Evolutionary conservation across 1,140 invertebrate species (phyloP), one percentile per base, ranked within the genome.

Genomic region (Drosophila melanica): DNA sequence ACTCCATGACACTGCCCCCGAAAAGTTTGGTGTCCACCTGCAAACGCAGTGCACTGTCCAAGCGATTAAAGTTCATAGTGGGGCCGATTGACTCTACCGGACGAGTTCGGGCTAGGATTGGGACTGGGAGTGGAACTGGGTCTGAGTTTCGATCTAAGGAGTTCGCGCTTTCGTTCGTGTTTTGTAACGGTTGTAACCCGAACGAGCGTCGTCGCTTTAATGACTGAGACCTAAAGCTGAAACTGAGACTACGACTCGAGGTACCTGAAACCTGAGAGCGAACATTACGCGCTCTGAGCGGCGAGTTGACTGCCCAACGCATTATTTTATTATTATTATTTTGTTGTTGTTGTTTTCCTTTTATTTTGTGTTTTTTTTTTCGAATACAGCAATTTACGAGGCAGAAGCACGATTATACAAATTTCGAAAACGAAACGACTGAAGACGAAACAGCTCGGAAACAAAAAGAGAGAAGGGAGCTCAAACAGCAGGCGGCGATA

Each of bases 1-100:
- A n/a, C 20, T 30, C 53, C 65, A 81, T 53, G 39, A 82, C 54
- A 54, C 69, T 47, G 10, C 47, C 57, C 7, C 89, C 89, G 60
- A 85, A 90, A 0, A 90, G 68, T 23, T 68, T 72, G 2, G 60
- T 63, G 55, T 90, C 89, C 7, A 85, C 81, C 14, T 50, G 44
- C n/a, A 90, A 39, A 16, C 89, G 75, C 55, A 85, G 75, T 37
- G 73, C 58, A 23, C 70, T 89, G 23, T 90, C 79, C 73, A 79
- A 79, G 51, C 89, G 84, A 90, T 90, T 90, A 16, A 90, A 90
- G 72, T 90, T 87, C 89, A 90, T 90, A 41, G 41, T 27, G 60
- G n/a, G n/a, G n/a, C n/a, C 20, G 27, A 11, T 1, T 2, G 42
- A 10, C 7, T 16, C 42, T 44, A 18, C 14, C 27, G 27, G 3